A percentile compares a stretch with the other conserved stretches of the same genome.
These are phyloP conservation scores for Microtus pennsylvanicus DNA, from an alignment of 2,113 vertebrate genomes.

Conservation along the genomic window DNA sequence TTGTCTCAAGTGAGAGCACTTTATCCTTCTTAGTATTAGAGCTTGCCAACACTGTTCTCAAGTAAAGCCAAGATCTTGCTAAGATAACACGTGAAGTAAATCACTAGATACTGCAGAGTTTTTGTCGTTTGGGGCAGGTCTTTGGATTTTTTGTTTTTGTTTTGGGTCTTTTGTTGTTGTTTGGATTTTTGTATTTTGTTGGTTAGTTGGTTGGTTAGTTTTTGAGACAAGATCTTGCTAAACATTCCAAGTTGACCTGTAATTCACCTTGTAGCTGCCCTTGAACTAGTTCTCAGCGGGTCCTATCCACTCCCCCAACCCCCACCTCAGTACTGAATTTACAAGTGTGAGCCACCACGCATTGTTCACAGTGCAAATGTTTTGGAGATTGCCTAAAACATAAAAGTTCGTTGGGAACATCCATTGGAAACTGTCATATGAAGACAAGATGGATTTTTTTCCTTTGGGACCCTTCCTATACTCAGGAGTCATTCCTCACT, in stretches of 20 bases:
- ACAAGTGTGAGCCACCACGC: neutral
- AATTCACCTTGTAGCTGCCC: neutral
- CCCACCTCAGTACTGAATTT: neutral
- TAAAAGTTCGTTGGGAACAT: neutral
- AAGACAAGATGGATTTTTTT: neutral
- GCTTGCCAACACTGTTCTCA: neutral
- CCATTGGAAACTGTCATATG: neutral
- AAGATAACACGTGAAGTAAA: conserved; percentile 42
- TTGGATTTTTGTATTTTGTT: neutral
- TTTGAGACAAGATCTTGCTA: neutral
- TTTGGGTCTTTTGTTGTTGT: neutral
- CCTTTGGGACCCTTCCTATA: neutral
- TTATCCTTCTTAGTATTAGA: neutral
- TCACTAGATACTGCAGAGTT: neutral
- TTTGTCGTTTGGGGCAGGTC: neutral
- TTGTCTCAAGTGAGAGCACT: neutral
- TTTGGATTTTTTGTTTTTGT: neutral
- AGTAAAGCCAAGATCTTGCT: conserved; percentile 22
- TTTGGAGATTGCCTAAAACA: neutral
- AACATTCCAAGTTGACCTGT: neutral
- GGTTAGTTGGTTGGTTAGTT: neutral
- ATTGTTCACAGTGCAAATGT: neutral
- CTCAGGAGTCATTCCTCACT: neutral
- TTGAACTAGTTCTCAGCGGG: neutral
- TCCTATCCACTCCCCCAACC: neutral